phyloP scores from a whole-genome alignment of 2,113 vertebrate species.

The Aviceda subcristata region DNA sequence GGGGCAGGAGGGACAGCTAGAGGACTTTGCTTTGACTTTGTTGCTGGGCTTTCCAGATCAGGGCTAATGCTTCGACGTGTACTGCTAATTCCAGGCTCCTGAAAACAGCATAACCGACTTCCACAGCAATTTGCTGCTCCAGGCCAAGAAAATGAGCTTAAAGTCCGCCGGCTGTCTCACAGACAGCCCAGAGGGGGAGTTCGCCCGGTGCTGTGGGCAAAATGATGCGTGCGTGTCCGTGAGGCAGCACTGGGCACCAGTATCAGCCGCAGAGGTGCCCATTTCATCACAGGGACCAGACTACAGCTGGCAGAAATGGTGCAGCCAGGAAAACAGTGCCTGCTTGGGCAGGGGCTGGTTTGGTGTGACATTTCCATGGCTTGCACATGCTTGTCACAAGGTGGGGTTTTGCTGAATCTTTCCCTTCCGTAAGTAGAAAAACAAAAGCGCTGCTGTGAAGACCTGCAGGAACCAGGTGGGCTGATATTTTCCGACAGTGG shows the following conservation, averaged over 20 bases:
- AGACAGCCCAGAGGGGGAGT: not conserved
- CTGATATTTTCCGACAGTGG: not conserved
- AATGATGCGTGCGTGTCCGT: accelerated
- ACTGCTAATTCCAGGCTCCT: not conserved
- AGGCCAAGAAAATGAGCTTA: not conserved
- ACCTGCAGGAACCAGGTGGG: not conserved
- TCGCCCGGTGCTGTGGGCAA: not conserved
- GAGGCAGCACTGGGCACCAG: not conserved
- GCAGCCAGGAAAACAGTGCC: not conserved
- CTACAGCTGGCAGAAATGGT: not conserved
- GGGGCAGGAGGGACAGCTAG: not conserved
- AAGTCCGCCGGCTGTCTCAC: not conserved
- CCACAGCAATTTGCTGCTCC: not conserved
- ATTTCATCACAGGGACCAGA: not conserved
- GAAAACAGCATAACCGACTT: not conserved
- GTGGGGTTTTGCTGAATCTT: not conserved
- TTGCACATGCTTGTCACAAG: not conserved
- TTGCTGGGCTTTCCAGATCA: not conserved
- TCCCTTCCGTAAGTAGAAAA: not conserved
- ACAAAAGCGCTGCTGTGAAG: not conserved
- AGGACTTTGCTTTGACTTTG: not conserved
- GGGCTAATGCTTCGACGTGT: not conserved
- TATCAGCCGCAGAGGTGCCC: not conserved
- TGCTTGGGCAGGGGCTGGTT: not conserved
- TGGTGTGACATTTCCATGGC: not conserved